Evolutionary conservation across 92 coral and sea anemone genomes (phyloP).

Genomic region (Parazoanthus darwini): DNA sequence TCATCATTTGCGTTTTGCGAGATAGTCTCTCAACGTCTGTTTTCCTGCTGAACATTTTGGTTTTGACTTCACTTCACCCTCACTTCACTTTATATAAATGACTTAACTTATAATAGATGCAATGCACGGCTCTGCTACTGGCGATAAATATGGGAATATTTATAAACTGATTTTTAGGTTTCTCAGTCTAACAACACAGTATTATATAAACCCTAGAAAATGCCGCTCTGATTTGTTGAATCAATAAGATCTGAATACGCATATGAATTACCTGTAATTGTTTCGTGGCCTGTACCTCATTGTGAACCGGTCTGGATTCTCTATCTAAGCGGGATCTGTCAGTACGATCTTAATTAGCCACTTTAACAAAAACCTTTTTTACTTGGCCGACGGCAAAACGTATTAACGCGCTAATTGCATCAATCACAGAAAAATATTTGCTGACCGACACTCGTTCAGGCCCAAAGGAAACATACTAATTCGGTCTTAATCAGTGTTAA

Average conservation of each 20-base stretch:
- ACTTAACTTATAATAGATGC: too few relatives aligned
- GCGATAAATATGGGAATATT: too few relatives aligned
- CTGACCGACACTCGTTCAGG: slow-evolving; percentile 24
- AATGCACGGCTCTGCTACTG: too few relatives aligned
- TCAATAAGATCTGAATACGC: too few relatives aligned
- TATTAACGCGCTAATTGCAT: slow-evolving; percentile 52
- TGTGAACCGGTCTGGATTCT: background rate
- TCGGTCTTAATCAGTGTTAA: slow-evolving; percentile 42
- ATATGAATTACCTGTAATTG: too few relatives aligned
- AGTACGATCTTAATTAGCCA: slow-evolving; percentile 59
- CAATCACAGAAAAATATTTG: slow-evolving; percentile 44
- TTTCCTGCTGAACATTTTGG: background rate
- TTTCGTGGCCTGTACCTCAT: too few relatives aligned
- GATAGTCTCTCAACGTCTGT: background rate
- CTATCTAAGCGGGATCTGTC: slow-evolving; percentile 24
- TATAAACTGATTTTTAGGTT: too few relatives aligned
- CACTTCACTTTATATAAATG: too few relatives aligned
- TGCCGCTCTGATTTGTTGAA: too few relatives aligned
- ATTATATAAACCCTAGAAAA: too few relatives aligned
- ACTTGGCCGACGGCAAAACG: slow-evolving; percentile 43
- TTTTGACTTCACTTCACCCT: too few relatives aligned
- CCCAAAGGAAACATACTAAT: slow-evolving; percentile 36
- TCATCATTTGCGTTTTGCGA: background rate
- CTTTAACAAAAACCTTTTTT: slow-evolving; percentile 52
- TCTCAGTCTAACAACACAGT: too few relatives aligned